Percentiles rank a stretch among this genome's conserved stretches.
Conservation (phyloP, 1,140 invertebrate species). For the Neuroterus valhalla region DNA sequence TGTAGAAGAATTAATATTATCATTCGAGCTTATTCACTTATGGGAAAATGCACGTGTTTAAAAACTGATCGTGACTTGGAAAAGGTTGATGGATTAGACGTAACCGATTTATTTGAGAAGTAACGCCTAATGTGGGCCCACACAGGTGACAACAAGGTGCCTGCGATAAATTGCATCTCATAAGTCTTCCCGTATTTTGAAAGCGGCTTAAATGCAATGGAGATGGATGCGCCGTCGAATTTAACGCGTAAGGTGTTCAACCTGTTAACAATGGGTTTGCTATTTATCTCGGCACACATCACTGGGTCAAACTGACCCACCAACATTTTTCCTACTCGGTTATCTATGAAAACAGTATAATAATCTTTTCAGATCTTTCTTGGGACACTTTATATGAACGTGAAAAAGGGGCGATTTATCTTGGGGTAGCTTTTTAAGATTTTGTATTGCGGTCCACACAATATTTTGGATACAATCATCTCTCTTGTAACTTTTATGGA, state of each 20-base stretch:
- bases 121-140: constrained; percentile 49
- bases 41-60: neutral
- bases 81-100: constrained; percentile 59
- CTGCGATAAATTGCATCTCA: constrained; percentile 66
- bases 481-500: too few species aligned
- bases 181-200: constrained; percentile 67
- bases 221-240: constrained; percentile 54
- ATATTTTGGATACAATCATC: too few species aligned
- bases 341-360: constrained; percentile 1
- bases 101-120: constrained; percentile 58
- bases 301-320: neutral
- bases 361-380: neutral
- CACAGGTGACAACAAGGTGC: constrained; percentile 68
- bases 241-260: constrained; percentile 45
- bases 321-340: neutral
- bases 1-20: too few species aligned
- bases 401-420: neutral
- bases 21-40: too few species aligned
- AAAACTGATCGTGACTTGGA: neutral
- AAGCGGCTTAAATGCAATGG: constrained; percentile 50
- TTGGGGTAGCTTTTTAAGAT: neutral
- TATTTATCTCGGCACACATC: constrained; percentile 16
- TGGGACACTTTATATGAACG: neutral
- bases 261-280: constrained; percentile 41
- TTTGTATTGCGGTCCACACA: too few species aligned